Evolutionary conservation across 2,113 vertebrate genomes (phyloP), one percentile per base, ranked within the genome.

Genomic region (Mastomys coucha): DNA sequence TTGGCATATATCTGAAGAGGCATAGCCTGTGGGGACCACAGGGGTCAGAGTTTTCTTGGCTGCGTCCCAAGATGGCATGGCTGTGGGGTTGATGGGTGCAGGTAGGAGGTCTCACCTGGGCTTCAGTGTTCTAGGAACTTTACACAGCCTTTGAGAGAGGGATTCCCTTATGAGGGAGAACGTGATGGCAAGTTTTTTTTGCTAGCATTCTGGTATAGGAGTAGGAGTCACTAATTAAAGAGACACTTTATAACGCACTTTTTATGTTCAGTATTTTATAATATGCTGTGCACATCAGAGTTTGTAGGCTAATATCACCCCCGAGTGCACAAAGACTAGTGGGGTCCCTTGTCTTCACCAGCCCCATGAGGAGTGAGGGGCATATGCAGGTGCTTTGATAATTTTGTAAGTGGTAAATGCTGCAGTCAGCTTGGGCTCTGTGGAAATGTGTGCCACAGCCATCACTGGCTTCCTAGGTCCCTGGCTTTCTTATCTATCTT

Each of bases 201-300:
- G 75, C 10, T 45, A 95, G 84, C 49, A 31, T 49, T 49, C 19
- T 0, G 31, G 70, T 78, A 19, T 16, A 88, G 58, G 88, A 69
- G 53, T 56, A 77, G 70, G 20, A 93, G 89, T 91, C 75, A 20
- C 84, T 81, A 76, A 36, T 26, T 87, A 93, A 84, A 91, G 82
- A 67, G 81, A 51, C 58, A 82, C 73, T 93, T 88, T 42, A 31
- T 93, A 89, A 82, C 53, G 36, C 5, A 69, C 67, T 69, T 33
- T 69, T 5, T 31, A 33, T 2, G 31, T 69, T 36, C 2, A 0
- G 31, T 13, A 69, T 69, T 16, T 69, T 69, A 16, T 69, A 26
- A 16, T 33, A 16, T 84, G 76, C 90, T n/a, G 72, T 69, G 72
- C 33, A 88, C 4, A 85, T 67, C 70, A 91, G 84, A 73, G 51